These are phyloP conservation scores for Tanypteryx hageni DNA, from an alignment of 2,888 invertebrate genomes.

Conservation along the genomic window DNA sequence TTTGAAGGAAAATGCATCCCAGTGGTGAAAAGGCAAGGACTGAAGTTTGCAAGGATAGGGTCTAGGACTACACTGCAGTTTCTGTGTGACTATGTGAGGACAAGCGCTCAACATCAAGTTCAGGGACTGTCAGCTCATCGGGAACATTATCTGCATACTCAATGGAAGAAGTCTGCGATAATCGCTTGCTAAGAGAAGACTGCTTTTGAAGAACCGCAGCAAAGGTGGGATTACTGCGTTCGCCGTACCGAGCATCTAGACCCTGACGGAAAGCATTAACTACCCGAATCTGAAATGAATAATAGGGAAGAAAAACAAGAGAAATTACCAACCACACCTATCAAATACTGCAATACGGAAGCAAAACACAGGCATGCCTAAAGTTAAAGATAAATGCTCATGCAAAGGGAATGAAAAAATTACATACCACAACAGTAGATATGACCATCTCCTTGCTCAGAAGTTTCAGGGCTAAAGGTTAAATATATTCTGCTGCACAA, in stretches of 20 bases:
- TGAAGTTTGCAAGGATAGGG: constrained; percentile 38
- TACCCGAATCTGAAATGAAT: constrained; percentile 96
- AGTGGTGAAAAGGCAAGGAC: constrained; percentile 64
- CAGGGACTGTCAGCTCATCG: constrained; percentile 91
- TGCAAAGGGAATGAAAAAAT: constrained; percentile 62
- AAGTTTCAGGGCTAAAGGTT: constrained; percentile 51
- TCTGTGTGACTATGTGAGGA: constrained; percentile 96
- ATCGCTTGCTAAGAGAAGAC: constrained; percentile 93
- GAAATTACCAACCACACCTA: constrained; percentile 68
- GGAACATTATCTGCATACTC: constrained; percentile 94
- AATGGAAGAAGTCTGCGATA: constrained; percentile 94
- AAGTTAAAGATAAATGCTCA: constrained; percentile 63
- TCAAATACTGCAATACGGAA: constrained; percentile 55
- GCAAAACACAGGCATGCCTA: constrained; percentile 64
- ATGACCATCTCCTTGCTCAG: constrained; percentile 61
- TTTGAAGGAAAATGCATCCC: constrained; percentile 56
- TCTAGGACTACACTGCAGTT: constrained; percentile 87
- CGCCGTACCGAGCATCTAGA: constrained; percentile 95
- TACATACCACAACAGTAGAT: constrained; percentile 64
- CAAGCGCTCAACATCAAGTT: constrained; percentile 94
- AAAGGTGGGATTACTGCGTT: constrained; percentile 93
- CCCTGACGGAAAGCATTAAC: constrained; percentile 99
- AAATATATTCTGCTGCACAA: constrained; percentile 46
- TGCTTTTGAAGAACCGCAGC: constrained; percentile 96
- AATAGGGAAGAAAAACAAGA: constrained; percentile 68